phyloP scores from a whole-genome alignment of 2,797 vertebrate genomes.

The Picus viridis region DNA sequence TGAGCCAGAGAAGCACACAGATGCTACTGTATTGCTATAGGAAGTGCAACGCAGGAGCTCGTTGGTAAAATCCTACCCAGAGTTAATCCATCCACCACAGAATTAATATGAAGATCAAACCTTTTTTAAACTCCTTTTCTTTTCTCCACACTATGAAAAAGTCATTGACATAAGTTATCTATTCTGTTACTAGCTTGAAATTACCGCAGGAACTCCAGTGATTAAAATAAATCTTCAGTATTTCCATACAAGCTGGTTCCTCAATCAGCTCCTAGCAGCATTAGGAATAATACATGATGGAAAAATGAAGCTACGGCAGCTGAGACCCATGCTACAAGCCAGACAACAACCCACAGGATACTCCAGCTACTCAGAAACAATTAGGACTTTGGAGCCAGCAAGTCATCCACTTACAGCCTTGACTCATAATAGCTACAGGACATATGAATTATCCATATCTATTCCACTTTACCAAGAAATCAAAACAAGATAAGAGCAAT shows the following conservation, averaged over 20 bases:
- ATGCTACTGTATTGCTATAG: conserved; percentile 6
- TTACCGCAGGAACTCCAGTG: conserved; percentile 68
- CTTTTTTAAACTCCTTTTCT: not conserved
- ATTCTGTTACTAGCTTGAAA: conserved; percentile 59
- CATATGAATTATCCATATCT: conserved; percentile 73
- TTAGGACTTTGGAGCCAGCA: conserved; percentile 77
- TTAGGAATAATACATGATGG: conserved; percentile 83
- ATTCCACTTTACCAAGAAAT: conserved; percentile 71
- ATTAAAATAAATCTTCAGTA: conserved; percentile 73
- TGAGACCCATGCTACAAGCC: conserved; percentile 78
- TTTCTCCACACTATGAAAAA: conserved; percentile 4
- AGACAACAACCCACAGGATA: conserved; percentile 78
- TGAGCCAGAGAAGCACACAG: not conserved
- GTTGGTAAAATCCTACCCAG: conserved; percentile 37
- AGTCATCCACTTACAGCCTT: conserved; percentile 73
- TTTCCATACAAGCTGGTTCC: conserved; percentile 74
- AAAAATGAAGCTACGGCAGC: conserved; percentile 79
- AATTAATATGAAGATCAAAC: conserved; percentile 51
- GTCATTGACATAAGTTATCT: conserved; percentile 46
- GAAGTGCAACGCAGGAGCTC: conserved; percentile 27
- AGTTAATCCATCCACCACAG: conserved; percentile 52
- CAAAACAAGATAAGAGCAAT: conserved; percentile 72
- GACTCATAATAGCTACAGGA: conserved; percentile 75
- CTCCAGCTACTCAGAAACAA: conserved; percentile 76
- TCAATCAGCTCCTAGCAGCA: conserved; percentile 78